A percentile compares a stretch with the other conserved stretches of the same genome.
Evolutionary conservation across 2,888 invertebrate genomes (phyloP).

Genomic region (Patella caerulea): DNA sequence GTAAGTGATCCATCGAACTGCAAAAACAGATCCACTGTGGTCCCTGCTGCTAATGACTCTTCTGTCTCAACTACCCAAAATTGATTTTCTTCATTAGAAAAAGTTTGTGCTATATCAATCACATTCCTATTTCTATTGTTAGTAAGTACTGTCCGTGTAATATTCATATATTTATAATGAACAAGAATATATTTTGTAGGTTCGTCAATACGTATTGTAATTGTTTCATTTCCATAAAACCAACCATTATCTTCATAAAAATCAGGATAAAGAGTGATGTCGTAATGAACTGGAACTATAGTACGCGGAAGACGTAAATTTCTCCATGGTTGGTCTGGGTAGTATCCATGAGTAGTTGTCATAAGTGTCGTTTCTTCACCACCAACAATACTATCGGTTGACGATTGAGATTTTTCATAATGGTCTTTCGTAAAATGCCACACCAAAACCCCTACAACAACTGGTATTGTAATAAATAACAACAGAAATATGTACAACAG

Average conservation of each 20-base stretch:
- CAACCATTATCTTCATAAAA: constrained; percentile 73
- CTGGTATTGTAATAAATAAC: constrained; percentile 47
- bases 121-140: constrained; percentile 31
- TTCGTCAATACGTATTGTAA: constrained; percentile 65
- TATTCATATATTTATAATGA: constrained; percentile 77
- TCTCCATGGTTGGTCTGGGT: constrained; percentile 54
- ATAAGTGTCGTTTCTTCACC: constrained; percentile 12
- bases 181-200: constrained; percentile 72
- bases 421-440: constrained; percentile 48
- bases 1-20: constrained; percentile 79
- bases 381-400: constrained; percentile 19
- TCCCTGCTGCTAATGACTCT: constrained; percentile 47
- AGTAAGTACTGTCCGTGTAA: constrained; percentile 71
- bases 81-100: constrained; percentile 70
- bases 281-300: constrained; percentile 79
- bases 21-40: constrained; percentile 73
- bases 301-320: constrained; percentile 77
- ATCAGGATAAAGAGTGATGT: constrained; percentile 79
- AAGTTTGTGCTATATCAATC: constrained; percentile 56
- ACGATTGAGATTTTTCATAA: constrained; percentile 3
- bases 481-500: constrained; percentile 46
- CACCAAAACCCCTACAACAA: constrained; percentile 52
- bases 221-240: constrained; percentile 65
- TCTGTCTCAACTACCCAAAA: constrained; percentile 71
- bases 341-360: constrained; percentile 25